Evolutionary conservation across 2,797 vertebrate species (phyloP).

Genomic region (Octomys mimax): DNA sequence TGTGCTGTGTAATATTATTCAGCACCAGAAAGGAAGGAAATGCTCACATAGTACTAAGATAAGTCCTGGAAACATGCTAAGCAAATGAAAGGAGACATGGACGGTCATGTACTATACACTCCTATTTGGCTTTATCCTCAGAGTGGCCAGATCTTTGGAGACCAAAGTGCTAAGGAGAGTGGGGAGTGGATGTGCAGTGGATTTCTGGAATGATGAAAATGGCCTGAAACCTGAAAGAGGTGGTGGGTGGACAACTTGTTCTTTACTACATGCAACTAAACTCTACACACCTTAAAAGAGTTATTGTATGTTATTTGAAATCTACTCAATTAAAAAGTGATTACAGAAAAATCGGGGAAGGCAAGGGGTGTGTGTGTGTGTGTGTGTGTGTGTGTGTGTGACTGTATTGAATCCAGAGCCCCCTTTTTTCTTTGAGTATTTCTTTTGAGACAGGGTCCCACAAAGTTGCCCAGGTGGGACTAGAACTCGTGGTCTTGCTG

Average conservation of each 20-base stretch:
- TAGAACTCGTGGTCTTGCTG: not conserved
- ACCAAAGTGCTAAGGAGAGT: rapidly evolving
- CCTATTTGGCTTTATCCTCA: not conserved
- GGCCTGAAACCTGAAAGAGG: not conserved
- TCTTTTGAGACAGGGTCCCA: not conserved
- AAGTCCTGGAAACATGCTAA: not conserved
- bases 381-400: not conserved
- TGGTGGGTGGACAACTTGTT: not conserved
- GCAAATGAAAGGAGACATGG: not conserved
- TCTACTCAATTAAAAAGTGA: not conserved
- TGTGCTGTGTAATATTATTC: not conserved
- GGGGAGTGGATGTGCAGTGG: too few relatives aligned
- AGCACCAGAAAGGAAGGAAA: not conserved
- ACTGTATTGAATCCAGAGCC: not conserved
- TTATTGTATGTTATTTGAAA: not conserved
- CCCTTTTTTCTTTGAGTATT: not conserved
- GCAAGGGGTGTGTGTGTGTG: not conserved
- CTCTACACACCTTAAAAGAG: not conserved
- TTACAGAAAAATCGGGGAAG: too few relatives aligned
- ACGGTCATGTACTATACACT: too few relatives aligned
- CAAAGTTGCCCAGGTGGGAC: not conserved
- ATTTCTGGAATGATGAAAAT: not conserved
- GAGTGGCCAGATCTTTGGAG: not conserved
- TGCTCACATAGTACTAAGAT: not conserved
- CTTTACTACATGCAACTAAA: not conserved